Conservation (phyloP, 2,113 vertebrate species). For the Mirounga angustirostris region DNA sequence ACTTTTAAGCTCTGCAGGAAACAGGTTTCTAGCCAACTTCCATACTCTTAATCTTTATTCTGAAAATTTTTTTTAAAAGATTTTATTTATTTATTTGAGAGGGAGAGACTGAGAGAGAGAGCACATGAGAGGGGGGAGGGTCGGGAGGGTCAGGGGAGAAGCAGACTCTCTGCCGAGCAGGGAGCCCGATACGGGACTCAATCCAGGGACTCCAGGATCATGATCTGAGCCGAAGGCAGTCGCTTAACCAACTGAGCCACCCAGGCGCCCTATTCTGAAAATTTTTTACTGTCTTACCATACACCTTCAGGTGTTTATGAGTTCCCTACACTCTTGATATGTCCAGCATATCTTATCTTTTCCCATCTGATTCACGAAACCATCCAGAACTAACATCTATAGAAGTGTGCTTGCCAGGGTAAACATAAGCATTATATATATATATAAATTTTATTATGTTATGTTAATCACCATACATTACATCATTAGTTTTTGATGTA, state of each 20-base stretch:
- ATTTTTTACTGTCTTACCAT: background rate
- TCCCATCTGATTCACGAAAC: background rate
- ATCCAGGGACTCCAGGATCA: too few species aligned
- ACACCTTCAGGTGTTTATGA: conserved; percentile 34
- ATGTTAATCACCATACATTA: too few species aligned
- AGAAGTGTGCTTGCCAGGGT: background rate
- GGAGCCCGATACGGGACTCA: too few species aligned
- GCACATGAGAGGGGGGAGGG: too few species aligned
- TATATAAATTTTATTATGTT: too few species aligned
- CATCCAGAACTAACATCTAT: background rate
- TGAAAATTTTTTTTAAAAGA: background rate
- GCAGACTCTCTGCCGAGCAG: too few species aligned
- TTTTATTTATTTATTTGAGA: too few species aligned
- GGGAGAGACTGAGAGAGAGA: too few species aligned
- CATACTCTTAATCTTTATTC: background rate
- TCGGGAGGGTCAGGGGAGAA: too few species aligned
- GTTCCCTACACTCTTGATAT: background rate
- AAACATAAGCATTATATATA: background rate
- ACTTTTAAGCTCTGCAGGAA: conserved; percentile 29
- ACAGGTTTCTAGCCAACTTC: conserved; percentile 36
- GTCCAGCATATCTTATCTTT: background rate
- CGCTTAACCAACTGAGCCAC: too few species aligned
- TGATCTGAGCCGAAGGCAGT: too few species aligned
- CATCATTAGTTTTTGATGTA: too few species aligned
- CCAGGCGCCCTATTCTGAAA: background rate